Evolutionary conservation across 2,888 invertebrate species (phyloP), one percentile per base, ranked within the genome.

Genomic region (Oligia fasciuncula): DNA sequence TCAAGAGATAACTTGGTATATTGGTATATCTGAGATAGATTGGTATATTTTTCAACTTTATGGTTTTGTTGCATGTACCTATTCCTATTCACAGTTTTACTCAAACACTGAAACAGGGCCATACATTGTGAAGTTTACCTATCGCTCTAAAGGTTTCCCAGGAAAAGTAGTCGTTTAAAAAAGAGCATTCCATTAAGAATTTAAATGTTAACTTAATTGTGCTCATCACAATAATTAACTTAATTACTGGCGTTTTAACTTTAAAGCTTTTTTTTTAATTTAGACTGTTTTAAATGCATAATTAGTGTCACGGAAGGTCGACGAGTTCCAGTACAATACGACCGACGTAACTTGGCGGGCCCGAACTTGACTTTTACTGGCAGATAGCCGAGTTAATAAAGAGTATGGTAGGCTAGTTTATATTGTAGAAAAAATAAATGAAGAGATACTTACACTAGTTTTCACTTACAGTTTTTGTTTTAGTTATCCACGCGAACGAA

Each of bases 181-280:
- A 85, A 68, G 77, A 67, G 70, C 73, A 78, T 83, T 74, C 79
- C 78, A 83, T 87, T 81, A 82, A 79, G 79, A 77, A 81, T 86
- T 79, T 72, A 80, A 87, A 81, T 80, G 82, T 73, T 68, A 78
- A 78, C 67, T 77, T 80, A 81, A 82, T 80, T 85, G 83, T 83
- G 71, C 79, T 80, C 78, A 70, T 84, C 85, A 85, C 79, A 80
- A 85, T 87, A 86, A 90, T 90, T 85, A 83, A 84, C 69, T 76
- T 82, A 85, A 87, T 85, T 83, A 80, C 70, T 69, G 70, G 73
- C 81, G 57, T 79, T 88, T 80, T 63, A 79, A 81, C 75, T 85
- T 71, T 66, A 76, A 73, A 70, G 69, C 70, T 66, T 73, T 63
- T 35, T 78, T 80, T 79, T 60, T 60, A 70, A 54, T 63, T 62